Base-by-base conservation (phyloP, 2,113 vertebrate species). In the Mungos mungo region DNA sequence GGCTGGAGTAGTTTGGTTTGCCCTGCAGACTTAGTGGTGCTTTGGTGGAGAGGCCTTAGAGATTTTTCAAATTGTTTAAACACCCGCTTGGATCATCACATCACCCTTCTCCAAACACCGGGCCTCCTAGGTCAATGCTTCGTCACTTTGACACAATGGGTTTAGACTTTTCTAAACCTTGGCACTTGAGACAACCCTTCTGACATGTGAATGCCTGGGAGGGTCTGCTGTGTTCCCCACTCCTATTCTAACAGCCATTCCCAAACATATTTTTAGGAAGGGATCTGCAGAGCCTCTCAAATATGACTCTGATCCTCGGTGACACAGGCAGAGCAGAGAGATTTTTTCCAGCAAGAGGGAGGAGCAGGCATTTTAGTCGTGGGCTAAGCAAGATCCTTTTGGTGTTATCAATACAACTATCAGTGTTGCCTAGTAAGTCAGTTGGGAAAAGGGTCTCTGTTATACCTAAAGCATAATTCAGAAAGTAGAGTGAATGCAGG, bases 81-180 rank as follows among this genome's bases (percentile, higher is more conserved):
- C 14, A 35, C 1, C 14, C 60, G 50, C 65, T 85, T 63, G 66
- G 52, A 77, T 96, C 21, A 87, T 63, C 19, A 63, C 29, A 90
- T 14, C 82, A 31, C 35, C 15, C 88, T 74, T 69, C 41, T 23
- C 52, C 66, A 81, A 6, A n/a, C 29, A 8, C 3, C 7, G 63
- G 10, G 27, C n/a, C 50, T 90, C 10, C 12, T 80, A 66, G 50
- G 31, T 68, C 21, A 50, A 19, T 35, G 54, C 1, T n/a, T 60
- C 76, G 77, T 54, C 47, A 81, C 71, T 52, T 13, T 33, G 45
- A 72, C 29, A 87, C 3, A 38, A 41, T 86, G 19, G 10, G 25
- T 90, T 77, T 52, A n/a, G 57, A 66, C 50, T 79, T 72, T 96
- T 72, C 23, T 82, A 79, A 96, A 63, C 27, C 29, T n/a, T 38